Evolutionary conservation across 2,888 invertebrate species (phyloP).

Genomic region (Cryptops parisi): DNA sequence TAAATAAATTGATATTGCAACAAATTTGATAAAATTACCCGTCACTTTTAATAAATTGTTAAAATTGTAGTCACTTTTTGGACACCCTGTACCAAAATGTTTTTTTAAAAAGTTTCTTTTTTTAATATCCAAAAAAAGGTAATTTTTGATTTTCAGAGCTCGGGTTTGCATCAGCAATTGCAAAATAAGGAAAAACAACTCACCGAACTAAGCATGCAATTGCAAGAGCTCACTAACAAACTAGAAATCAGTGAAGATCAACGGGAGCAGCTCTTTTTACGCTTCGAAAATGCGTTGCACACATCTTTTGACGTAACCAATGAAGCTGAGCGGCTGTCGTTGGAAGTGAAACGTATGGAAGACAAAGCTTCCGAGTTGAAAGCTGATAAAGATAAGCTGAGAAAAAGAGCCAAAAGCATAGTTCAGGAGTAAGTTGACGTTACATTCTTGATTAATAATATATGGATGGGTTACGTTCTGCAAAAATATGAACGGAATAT

Average conservation of each 20-base stretch:
- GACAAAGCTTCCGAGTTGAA: background rate
- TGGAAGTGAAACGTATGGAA: slow-evolving; percentile 9
- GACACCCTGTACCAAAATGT: too few species aligned
- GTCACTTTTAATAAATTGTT: too few species aligned
- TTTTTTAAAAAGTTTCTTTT: too few species aligned
- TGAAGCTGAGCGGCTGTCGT: slow-evolving; percentile 4
- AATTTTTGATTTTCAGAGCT: background rate
- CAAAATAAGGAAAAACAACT: slow-evolving; percentile 1
- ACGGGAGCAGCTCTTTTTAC: background rate
- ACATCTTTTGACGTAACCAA: slow-evolving; percentile 5
- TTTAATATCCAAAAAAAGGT: too few species aligned
- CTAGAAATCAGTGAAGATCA: slow-evolving; percentile 11
- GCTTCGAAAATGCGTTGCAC: background rate
- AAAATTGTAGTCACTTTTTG: too few species aligned
- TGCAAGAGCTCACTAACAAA: slow-evolving; percentile 7
- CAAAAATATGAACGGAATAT: too few species aligned
- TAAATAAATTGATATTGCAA: too few species aligned
- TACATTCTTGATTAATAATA: too few species aligned
- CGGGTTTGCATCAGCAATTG: slow-evolving; percentile 1
- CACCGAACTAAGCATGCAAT: background rate
- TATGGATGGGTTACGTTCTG: too few species aligned
- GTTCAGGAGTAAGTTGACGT: slow-evolving; percentile 8
- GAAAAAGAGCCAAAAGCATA: slow-evolving; percentile 4
- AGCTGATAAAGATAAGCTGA: slow-evolving; percentile 6
- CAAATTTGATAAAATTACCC: too few species aligned